phyloP scores from a whole-genome alignment of 1,140 invertebrate species.

The Acromyrmex charruanus region DNA sequence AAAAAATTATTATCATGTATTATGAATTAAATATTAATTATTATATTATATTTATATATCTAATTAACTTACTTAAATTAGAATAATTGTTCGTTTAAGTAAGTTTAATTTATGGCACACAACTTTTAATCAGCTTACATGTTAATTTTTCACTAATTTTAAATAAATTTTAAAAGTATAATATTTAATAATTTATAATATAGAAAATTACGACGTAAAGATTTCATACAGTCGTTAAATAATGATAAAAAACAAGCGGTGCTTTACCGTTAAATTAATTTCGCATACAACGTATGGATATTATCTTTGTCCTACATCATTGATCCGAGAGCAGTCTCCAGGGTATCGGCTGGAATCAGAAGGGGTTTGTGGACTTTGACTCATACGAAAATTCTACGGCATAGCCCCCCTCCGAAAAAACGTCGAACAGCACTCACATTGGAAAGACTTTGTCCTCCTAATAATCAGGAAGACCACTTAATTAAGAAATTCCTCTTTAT shows the following conservation, averaged over 20 bases:
- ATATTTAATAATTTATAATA: not conserved
- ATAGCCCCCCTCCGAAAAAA: conserved; percentile 63
- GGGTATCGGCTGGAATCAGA: conserved; percentile 74
- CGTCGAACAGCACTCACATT: conserved; percentile 56
- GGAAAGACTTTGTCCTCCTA: conserved; percentile 70
- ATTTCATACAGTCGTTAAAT: no score
- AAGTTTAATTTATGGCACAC: not conserved
- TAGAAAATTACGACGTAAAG: no score
- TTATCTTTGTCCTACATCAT: conserved; percentile 65
- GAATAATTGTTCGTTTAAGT: not conserved
- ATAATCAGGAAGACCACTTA: conserved; percentile 74
- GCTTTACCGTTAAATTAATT: not conserved
- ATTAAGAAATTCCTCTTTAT: conserved; percentile 53
- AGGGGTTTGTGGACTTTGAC: conserved; percentile 73
- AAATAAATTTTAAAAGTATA: not conserved
- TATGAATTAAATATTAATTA: not conserved
- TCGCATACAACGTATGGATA: not conserved
- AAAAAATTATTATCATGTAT: not conserved
- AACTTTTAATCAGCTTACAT: not conserved
- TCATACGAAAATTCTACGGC: conserved; percentile 67
- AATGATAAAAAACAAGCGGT: not conserved
- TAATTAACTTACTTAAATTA: not conserved
- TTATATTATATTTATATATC: not conserved
- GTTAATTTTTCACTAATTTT: not conserved
- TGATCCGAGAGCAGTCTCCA: conserved; percentile 73